Conservation (phyloP, 2,888 invertebrate genomes). For the Parelbella ahira region DNA sequence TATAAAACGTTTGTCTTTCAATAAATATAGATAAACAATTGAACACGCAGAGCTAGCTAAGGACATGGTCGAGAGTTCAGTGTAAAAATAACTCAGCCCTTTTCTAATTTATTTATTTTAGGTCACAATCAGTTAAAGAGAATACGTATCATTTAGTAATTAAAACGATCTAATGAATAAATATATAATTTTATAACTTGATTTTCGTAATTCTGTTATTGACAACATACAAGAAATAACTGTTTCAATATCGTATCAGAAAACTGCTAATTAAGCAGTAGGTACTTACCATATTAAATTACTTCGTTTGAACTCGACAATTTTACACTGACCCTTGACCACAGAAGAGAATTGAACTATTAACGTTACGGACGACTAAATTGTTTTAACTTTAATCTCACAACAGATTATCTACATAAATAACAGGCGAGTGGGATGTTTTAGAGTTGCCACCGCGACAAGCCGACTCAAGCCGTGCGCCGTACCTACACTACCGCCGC, state of each 20-base stretch:
- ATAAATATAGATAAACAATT: conserved; percentile 12
- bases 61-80: conserved; percentile 6
- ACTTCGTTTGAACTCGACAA: background rate
- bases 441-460: conserved; percentile 57
- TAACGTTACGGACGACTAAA: conserved; percentile 26
- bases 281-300: too few relatives aligned
- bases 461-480: conserved; percentile 73
- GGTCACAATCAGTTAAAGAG: too few relatives aligned
- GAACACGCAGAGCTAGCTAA: conserved; percentile 21
- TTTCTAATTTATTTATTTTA: too few relatives aligned
- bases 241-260: too few relatives aligned
- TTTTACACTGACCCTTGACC: conserved; percentile 20
- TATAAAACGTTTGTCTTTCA: conserved; percentile 12
- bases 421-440: conserved; percentile 22
- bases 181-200: too few relatives aligned
- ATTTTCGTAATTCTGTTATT: too few relatives aligned
- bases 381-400: conserved; percentile 29
- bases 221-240: too few relatives aligned
- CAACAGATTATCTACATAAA: conserved; percentile 32
- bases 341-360: conserved; percentile 21
- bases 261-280: too few relatives aligned
- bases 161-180: too few relatives aligned
- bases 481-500: conserved; percentile 69
- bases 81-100: conserved; percentile 5
- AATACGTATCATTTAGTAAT: too few relatives aligned